A percentile compares a stretch with the other conserved stretches of the same genome.
Conservation (phyloP, 2,888 invertebrate species). For the Clivina fossor region DNA sequence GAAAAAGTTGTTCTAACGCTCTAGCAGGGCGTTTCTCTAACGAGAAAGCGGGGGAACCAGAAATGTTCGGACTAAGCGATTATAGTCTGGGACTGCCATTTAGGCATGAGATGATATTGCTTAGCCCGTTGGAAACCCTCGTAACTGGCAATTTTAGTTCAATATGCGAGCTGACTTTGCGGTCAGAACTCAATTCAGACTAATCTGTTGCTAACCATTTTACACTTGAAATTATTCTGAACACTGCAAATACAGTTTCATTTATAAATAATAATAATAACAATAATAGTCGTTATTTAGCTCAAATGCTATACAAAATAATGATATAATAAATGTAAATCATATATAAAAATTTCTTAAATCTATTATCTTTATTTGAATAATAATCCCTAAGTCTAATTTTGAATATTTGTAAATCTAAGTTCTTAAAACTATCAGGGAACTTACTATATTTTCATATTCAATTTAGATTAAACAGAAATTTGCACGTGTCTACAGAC, state of each 20-base stretch:
- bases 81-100: conserved; percentile 58
- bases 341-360: no score
- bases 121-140: conserved; percentile 67
- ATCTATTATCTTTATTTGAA: no score
- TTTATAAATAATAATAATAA: no score
- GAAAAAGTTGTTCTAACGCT: conserved; percentile 64
- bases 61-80: conserved; percentile 60
- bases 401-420: no score
- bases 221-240: conserved; percentile 32
- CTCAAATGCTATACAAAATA: not conserved
- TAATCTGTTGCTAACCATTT: conserved; percentile 71
- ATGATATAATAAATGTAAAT: no score
- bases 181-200: conserved; percentile 83
- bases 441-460: no score
- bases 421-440: no score
- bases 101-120: conserved; percentile 53
- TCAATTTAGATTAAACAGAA: no score
- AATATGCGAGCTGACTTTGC: conserved; percentile 68
- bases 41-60: conserved; percentile 67
- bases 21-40: conserved; percentile 66
- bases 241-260: no score
- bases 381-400: no score
- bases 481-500: no score
- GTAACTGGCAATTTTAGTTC: conserved; percentile 73
- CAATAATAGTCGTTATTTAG: no score